Evolutionary conservation across 2,797 vertebrate species (phyloP).

Genomic region (Glyptemys insculpta): DNA sequence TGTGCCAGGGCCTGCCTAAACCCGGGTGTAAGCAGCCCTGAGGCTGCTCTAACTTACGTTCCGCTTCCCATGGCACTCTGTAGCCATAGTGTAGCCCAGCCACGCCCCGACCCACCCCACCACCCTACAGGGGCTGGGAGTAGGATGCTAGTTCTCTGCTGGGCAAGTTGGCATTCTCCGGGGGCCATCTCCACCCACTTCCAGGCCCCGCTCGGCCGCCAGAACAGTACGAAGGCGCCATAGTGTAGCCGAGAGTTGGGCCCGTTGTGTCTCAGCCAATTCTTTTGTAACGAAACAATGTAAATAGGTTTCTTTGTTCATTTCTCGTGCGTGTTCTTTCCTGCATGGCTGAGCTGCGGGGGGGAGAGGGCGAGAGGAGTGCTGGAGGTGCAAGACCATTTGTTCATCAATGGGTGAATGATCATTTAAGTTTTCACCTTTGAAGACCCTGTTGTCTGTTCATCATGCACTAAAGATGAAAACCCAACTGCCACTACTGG

Average conservation of each 20-base stretch:
- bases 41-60: no score
- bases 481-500: conserved; percentile 28
- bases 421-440: neutral
- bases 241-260: neutral
- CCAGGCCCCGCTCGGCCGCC: neutral
- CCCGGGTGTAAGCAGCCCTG: neutral
- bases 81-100: neutral
- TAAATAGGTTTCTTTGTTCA: neutral
- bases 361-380: neutral
- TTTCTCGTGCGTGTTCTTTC: neutral
- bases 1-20: neutral
- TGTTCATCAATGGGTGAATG: neutral
- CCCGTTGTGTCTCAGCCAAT: neutral
- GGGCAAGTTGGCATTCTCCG: accelerated
- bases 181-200: neutral
- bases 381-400: neutral
- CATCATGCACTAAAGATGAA: conserved; percentile 23
- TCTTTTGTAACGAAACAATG: neutral
- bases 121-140: neutral
- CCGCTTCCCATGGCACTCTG: neutral
- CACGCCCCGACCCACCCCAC: no score
- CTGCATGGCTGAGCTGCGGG: neutral
- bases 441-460: neutral
- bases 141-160: neutral
- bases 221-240: neutral